Conservation (phyloP, 2,797 vertebrate genomes). For the Manis javanica region DNA sequence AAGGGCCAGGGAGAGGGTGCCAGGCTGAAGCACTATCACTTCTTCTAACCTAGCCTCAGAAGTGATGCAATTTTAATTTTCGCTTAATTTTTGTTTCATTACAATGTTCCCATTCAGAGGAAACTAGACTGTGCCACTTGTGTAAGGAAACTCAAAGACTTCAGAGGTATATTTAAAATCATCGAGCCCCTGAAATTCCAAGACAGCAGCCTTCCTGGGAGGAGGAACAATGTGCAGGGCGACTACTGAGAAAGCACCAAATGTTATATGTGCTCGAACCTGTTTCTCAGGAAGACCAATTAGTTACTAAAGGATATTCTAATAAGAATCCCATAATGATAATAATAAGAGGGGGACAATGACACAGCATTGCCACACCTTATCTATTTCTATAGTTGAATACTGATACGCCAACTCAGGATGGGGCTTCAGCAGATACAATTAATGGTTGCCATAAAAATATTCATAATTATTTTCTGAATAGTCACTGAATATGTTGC, state of each 20-base stretch:
- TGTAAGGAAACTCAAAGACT: neutral
- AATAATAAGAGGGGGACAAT: rapidly evolving
- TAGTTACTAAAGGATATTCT: neutral
- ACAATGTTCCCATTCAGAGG: neutral
- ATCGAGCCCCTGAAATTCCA: too few relatives aligned
- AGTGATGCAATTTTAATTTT: neutral
- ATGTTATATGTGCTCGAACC: neutral
- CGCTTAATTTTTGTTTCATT: neutral
- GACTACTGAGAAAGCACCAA: neutral
- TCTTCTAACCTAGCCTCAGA: neutral
- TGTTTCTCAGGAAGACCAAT: neutral
- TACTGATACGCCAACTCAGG: neutral
- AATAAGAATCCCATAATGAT: neutral
- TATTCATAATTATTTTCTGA: neutral
- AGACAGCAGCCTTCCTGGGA: neutral
- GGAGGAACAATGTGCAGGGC: neutral
- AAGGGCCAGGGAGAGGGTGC: neutral
- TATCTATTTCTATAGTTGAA: neutral
- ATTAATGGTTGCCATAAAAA: neutral
- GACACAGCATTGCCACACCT: too few relatives aligned
- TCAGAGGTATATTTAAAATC: neutral
- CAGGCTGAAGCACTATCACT: neutral
- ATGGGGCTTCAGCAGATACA: neutral
- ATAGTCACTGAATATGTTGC: neutral
- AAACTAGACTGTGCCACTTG: neutral